Evolutionary conservation across 2,113 vertebrate species (phyloP), one percentile per base, ranked within the genome.

Genomic region (Rattus rattus): DNA sequence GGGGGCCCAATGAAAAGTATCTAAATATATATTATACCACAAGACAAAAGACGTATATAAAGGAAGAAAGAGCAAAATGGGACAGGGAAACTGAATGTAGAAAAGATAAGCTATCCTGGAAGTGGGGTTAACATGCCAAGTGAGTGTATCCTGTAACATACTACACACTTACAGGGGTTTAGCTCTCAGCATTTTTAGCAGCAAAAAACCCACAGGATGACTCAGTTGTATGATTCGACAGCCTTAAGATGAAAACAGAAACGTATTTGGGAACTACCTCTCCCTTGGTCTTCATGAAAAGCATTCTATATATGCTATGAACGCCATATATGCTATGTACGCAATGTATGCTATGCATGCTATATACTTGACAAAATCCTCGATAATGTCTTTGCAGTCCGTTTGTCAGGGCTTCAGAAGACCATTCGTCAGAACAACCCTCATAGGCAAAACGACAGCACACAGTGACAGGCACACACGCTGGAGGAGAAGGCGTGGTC

Each of bases 181-280:
- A 49, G 19, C 69, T 95, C 95, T 92, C 88, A 91, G 73, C 75
- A 70, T 20, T 91, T 88, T 61, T 52, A 86, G 81, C 52, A 94
- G 63, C 94, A 97, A 59, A 24, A 69, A 80, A 80, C 65, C 67
- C 16, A 83, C n/a, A 73, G 52, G 47, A 47, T 30, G 70, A 84
- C 6, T 54, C 36, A 86, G 43, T 90, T 84, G 67, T 5, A 96
- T 72, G 88, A 96, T 39, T 95, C 63, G 28, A 28, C 17, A 92
- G 69, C 69, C 69, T 93, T 95, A 92, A 61, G 22, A 77, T 72
- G 87, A 92, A 97, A 90, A 92, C 33, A 65, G 76, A 72, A 96
- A 85, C 65, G 47, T 47, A 59, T 54, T 24, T 24, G 63, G 86
- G 59, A 79, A 77, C 28, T 63, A 17, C 24, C 61, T 90, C 70